phyloP scores from a whole-genome alignment of 2,797 vertebrate genomes.

The Trachurus trachurus region DNA sequence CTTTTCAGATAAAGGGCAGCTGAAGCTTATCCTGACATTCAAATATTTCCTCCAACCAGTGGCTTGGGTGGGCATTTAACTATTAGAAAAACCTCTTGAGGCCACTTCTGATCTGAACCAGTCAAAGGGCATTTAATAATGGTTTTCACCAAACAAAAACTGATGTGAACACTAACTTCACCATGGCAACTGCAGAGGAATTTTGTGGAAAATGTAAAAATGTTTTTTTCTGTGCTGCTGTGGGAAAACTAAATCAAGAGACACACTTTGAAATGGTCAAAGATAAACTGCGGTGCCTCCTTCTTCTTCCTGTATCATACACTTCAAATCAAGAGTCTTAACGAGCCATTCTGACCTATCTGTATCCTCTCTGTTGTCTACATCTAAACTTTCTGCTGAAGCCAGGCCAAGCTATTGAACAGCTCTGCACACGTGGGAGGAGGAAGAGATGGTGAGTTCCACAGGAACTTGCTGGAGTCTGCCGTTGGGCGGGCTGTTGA shows the following conservation, averaged over 20 bases:
- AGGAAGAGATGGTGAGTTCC: constrained; percentile 65
- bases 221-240: not conserved
- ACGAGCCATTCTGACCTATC: constrained; percentile 21
- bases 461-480: constrained; percentile 74
- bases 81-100: not conserved
- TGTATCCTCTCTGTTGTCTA: constrained; percentile 21
- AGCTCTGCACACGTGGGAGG: constrained; percentile 37
- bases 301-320: not conserved
- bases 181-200: not conserved
- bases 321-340: not conserved
- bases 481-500: constrained; percentile 67
- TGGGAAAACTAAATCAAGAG: not conserved
- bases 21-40: not conserved
- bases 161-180: not conserved
- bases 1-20: not conserved
- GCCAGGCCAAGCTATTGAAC: constrained; percentile 44
- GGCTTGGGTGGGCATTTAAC: not conserved
- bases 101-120: not conserved
- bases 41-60: constrained; percentile 17
- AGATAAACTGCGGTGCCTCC: not conserved
- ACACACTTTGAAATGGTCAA: not conserved
- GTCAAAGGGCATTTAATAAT: not conserved
- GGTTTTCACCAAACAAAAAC: constrained; percentile 2
- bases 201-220: not conserved
- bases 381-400: constrained; percentile 48